phyloP scores from a whole-genome alignment of 2,888 invertebrate genomes.

The Pachliopta kotzebuea region DNA sequence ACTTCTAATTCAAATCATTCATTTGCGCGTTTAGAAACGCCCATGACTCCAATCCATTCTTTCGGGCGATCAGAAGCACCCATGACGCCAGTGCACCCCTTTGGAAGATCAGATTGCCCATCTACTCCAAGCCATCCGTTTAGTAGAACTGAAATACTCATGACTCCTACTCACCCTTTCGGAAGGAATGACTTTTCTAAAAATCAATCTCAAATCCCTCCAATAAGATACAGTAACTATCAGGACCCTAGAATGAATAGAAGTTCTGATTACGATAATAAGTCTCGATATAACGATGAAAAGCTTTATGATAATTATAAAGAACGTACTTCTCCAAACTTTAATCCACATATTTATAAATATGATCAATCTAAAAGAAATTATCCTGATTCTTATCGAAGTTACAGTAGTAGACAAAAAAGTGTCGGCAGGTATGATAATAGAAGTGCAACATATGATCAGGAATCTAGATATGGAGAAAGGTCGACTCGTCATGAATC shows the following conservation, averaged over 20 bases:
- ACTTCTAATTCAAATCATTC: constrained; percentile 46
- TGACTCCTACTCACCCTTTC: constrained; percentile 43
- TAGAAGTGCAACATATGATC: constrained; percentile 39
- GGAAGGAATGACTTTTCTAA: constrained; percentile 37
- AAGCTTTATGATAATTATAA: constrained; percentile 46
- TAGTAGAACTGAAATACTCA: constrained; percentile 45
- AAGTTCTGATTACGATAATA: constrained; percentile 47
- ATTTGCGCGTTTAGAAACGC: constrained; percentile 49
- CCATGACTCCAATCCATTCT: constrained; percentile 47
- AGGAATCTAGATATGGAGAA: constrained; percentile 40
- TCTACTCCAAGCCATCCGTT: constrained; percentile 53
- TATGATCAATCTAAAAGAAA: constrained; percentile 37
- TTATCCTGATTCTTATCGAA: constrained; percentile 39
- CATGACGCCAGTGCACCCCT: constrained; percentile 44
- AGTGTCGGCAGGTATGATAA: constrained; percentile 41
- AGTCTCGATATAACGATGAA: constrained; percentile 41
- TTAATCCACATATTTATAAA: constrained; percentile 35
- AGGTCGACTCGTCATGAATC: constrained; percentile 37
- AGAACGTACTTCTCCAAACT: constrained; percentile 38
- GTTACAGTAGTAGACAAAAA: constrained; percentile 45
- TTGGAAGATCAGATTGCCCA: constrained; percentile 50
- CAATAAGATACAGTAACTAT: constrained; percentile 37
- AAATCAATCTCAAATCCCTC: constrained; percentile 33
- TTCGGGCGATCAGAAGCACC: constrained; percentile 52
- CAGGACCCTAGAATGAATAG: constrained; percentile 60